These are phyloP conservation scores for Diplodus sargus DNA, from an alignment of 2,797 vertebrate species.

Conservation along the genomic window DNA sequence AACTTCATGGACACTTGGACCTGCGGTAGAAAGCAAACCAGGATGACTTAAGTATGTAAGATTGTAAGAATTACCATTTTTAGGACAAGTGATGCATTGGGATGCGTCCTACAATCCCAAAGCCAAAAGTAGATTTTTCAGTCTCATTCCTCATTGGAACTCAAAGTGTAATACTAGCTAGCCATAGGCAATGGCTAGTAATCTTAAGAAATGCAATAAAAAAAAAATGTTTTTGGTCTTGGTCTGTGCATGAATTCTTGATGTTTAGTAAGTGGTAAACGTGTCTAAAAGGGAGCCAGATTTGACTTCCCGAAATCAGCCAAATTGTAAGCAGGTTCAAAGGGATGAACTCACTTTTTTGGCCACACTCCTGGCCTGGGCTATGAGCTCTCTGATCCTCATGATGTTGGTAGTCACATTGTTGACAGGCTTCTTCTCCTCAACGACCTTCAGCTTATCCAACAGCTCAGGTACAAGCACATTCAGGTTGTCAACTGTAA, in stretches of 20 bases:
- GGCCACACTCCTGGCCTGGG: slow-evolving; percentile 96
- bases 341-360: slow-evolving; percentile 88
- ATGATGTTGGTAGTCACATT: slow-evolving; percentile 95
- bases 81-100: no score
- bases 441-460: slow-evolving; percentile 91
- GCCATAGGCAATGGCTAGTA: neutral
- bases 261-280: neutral
- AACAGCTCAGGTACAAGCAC: slow-evolving; percentile 92
- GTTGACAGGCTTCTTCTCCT: slow-evolving; percentile 92
- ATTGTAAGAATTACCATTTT: no score
- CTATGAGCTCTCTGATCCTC: slow-evolving; percentile 94
- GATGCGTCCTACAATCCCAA: no score
- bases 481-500: slow-evolving; percentile 90
- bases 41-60: neutral
- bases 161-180: neutral
- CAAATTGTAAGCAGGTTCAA: neutral
- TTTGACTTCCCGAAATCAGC: neutral
- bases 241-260: neutral
- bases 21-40: slow-evolving; percentile 72
- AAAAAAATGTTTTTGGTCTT: neutral
- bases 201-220: no score
- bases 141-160: neutral
- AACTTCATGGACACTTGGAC: slow-evolving; percentile 99
- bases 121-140: no score
- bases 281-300: neutral